Evolutionary conservation across 2,888 invertebrate species (phyloP), one percentile per base, ranked within the genome.

Genomic region (Idaea biselata): DNA sequence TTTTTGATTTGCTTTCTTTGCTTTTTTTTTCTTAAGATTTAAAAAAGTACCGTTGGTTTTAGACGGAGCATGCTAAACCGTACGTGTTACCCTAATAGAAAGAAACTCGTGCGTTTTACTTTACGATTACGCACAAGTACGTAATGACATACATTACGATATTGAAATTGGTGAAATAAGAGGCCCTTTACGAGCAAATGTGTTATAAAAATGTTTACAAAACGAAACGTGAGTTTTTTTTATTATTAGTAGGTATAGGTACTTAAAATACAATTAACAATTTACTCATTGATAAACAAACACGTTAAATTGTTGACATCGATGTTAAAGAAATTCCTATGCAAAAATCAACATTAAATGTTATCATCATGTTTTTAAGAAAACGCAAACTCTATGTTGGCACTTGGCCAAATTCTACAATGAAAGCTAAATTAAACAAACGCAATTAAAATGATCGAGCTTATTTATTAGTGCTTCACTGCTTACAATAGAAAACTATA

Each of bases 381-480:
- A 83, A 84, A 77, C 77, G 80, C 80, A 81, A 82, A 73, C 76
- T 79, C 73, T 75, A 62, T 72, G 60, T 80, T 90, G 91, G 89
- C 82, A 16, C 25, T 6, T 33, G 31, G 81, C 91, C 89, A 90
- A 78, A 60, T 68, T 71, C 61, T 71, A 85, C 82, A 84, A 84
- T 81, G 75, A 80, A 25, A 25, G 25, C 25, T 25, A 25, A 25
- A 25, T 25, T 1, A 25, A 74, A 78, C 77, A 79, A 77, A 78
- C 79, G 84, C 82, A 78, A 87, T 85, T 85, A 84, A 87, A 78
- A 79, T 73, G 66, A 68, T 70, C 72, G 68, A 73, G 73, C 71
- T 72, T 78, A 79, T 83, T 77, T 82, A 81, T 83, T 83, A 44
- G 44, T 44, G 44, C 44, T 25, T 83, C 83, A 44, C 8, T 44